Conservation (phyloP, 2,888 invertebrate species). For the Chrysomela aeneicollis region DNA sequence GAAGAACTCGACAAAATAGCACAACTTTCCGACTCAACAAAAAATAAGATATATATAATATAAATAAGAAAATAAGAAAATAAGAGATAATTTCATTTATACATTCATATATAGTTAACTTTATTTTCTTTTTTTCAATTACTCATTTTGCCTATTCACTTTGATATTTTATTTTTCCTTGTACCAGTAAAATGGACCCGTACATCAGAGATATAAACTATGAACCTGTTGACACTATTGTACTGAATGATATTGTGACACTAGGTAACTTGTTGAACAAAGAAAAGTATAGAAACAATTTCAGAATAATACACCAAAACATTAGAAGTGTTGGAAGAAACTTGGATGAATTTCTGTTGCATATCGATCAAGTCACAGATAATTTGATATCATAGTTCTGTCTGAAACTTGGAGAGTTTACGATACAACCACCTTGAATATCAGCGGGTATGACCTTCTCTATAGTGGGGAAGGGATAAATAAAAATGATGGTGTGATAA, state of each 20-base stretch:
- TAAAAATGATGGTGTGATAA: conserved; percentile 3
- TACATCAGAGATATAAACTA: conserved; percentile 9
- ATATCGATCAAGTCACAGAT: neutral
- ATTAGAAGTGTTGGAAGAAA: conserved; percentile 17
- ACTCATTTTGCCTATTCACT: neutral
- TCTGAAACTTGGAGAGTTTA: too few species aligned
- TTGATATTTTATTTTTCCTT: neutral
- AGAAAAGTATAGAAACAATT: conserved; percentile 10
- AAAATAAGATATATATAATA: conserved; percentile 4
- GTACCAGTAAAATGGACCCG: conserved; percentile 9
- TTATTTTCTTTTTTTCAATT: neutral
- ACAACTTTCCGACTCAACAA: conserved; percentile 3
- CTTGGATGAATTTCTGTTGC: conserved; percentile 1
- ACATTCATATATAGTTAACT: neutral
- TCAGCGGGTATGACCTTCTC: neutral
- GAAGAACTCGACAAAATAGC: conserved; percentile 12
- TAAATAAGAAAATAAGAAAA: too few species aligned
- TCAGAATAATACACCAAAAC: conserved; percentile 14
- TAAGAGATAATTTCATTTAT: conserved; percentile 5
- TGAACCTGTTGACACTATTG: conserved; percentile 16
- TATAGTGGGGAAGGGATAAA: neutral
- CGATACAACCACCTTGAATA: neutral
- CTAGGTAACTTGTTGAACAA: conserved; percentile 8
- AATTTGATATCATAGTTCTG: neutral
- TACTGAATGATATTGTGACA: conserved; percentile 6